Base-by-base conservation (phyloP, 2,888 invertebrate species). In the Patella ulyssiponensis region DNA sequence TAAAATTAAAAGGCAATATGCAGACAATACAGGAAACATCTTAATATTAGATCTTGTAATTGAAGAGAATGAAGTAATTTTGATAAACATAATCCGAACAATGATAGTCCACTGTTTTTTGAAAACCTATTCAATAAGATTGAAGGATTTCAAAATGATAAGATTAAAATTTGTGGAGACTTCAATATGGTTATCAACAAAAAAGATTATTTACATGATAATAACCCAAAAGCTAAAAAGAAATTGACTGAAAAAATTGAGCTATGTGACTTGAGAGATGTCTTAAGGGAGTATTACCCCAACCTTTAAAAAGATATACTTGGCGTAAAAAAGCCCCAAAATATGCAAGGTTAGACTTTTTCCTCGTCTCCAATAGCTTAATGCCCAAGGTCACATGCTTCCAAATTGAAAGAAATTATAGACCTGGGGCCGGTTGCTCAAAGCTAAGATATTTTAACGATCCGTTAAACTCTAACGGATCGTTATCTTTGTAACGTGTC, bases 71-170 rank as follows among this genome's bases (percentile, higher is more conserved):
- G 70, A n/a, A 20, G 17, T 70, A 23, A 15, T n/a, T 15, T 23
- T 70, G 53, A 53, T 51, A 27, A 75, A 75, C 23, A 9, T 71
- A n/a, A 71, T n/a, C 71, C 75, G 14, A 71, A 70, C 33, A 75
- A 70, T 52, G 71, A 75, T 52, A 53, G 54, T 7, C 56, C 75
- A 70, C 33, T 15, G 51, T 75, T 75, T 53, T 71, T 15, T 54
- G 71, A 75, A 20, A 71, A 75, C 23, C 11, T 73, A 14, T 17
- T 15, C 20, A 52, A 70, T 23, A 51, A 44, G 7, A 73, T 77
- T 9, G 7, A 23, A 15, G 53, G 54, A 14, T 70, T 70, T 53
- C 1, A 70, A n/a, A 70, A 53, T 23, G 14, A 64, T 20, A 27
- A 51, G 17, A 15, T 73, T 11, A 74, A 73, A 15, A 56, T 69